A percentile compares a stretch with the other conserved stretches of the same genome.
Evolutionary conservation across 2,113 vertebrate genomes (phyloP).

Genomic region (Stegastes partitus): DNA sequence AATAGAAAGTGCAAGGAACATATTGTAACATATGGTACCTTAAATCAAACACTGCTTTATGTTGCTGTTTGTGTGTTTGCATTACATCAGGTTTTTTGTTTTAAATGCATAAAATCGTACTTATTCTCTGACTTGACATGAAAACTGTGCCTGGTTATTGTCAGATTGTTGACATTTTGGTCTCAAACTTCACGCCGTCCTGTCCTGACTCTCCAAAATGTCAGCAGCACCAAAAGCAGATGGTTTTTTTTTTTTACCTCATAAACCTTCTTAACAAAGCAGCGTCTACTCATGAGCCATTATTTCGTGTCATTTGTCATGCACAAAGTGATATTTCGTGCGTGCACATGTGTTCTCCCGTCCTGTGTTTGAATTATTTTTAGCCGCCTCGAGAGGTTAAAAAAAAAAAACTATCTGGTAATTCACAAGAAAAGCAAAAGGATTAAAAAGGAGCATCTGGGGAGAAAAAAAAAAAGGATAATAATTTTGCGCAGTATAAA

Average conservation of each 20-base stretch:
- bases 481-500: neutral
- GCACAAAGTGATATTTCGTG: neutral
- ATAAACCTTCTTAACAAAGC: neutral
- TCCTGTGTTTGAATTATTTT: conserved; percentile 1
- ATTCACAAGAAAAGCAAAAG: neutral
- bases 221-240: no score
- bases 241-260: neutral
- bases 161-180: neutral
- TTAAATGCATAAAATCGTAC: neutral
- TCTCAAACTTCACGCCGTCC: no score
- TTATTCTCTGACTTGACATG: neutral
- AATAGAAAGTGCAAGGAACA: neutral
- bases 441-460: neutral
- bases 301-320: fast-evolving
- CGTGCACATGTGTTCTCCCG: neutral
- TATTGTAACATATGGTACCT: neutral
- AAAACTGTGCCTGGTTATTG: fast-evolving
- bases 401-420: neutral
- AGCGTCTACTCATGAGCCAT: neutral
- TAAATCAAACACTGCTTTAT: neutral
- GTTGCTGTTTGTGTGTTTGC: neutral
- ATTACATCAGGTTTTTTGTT: neutral
- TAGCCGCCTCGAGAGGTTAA: conserved; percentile 6
- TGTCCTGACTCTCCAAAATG: no score
- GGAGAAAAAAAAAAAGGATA: neutral